Evolutionary conservation across 2,113 vertebrate species (phyloP).

Genomic region (Numenius arquata): DNA sequence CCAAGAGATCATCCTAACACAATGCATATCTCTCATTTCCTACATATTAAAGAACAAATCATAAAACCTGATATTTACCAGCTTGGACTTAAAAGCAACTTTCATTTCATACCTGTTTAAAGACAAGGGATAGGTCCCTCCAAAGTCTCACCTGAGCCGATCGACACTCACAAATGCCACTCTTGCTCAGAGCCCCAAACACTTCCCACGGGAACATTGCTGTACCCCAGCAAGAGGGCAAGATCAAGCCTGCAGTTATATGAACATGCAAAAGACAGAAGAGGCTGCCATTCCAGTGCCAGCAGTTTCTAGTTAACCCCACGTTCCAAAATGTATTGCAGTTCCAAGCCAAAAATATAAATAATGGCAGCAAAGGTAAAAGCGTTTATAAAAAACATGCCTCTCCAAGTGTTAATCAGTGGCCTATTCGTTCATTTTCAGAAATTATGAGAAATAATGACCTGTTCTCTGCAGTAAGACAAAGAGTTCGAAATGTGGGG

Average conservation of each 20-base stretch:
- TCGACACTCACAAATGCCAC: background rate
- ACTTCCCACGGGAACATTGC: background rate
- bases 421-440: background rate
- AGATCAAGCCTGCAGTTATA: background rate
- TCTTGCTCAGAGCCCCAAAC: background rate
- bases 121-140: background rate
- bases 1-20: background rate
- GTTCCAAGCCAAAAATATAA: background rate
- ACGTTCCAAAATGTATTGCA: background rate
- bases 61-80: background rate
- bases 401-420: background rate
- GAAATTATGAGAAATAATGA: background rate
- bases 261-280: background rate
- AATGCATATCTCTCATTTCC: background rate
- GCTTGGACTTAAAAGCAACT: background rate
- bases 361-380: background rate
- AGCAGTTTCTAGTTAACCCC: background rate
- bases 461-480: background rate
- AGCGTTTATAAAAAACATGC: background rate
- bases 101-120: background rate
- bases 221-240: background rate
- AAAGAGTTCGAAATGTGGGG: background rate
- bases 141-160: background rate
- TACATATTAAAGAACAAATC: background rate
- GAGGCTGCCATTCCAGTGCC: background rate